Percentiles rank a stretch among this genome's conserved stretches.
These are phyloP conservation scores for Coreoperca whiteheadi DNA, from an alignment of 2,113 vertebrate genomes.

Conservation along the genomic window DNA sequence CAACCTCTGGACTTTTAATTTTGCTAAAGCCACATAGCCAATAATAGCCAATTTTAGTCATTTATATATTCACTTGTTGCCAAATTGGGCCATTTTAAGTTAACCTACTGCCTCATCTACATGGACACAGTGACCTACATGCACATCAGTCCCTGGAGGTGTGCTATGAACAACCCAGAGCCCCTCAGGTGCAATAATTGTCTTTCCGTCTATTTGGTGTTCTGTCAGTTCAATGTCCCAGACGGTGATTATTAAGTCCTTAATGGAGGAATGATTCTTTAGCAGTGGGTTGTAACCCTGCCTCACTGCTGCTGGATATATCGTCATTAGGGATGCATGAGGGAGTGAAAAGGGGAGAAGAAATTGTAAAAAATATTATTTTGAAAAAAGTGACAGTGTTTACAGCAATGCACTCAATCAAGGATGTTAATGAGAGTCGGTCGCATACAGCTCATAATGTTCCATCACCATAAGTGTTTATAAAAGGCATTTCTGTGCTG, in stretches of 20 bases:
- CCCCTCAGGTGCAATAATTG: constrained; percentile 3
- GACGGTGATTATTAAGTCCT: constrained; percentile 41
- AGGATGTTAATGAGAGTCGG: neutral
- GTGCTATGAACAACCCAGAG: neutral
- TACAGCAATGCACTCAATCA: neutral
- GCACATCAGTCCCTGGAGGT: constrained; percentile 20
- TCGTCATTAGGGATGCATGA: neutral
- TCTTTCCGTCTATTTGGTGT: constrained; percentile 14
- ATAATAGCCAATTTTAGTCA: neutral
- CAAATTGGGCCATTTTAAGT: constrained; percentile 5
- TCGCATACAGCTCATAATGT: neutral
- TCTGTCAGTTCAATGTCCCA: constrained; percentile 26
- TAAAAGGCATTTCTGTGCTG: neutral
- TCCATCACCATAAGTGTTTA: neutral
- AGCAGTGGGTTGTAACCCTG: constrained; percentile 25
- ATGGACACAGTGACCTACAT: constrained; percentile 11
- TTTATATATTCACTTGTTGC: neutral
- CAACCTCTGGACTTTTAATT: neutral
- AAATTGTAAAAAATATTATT: constrained; percentile 8
- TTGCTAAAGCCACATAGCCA: neutral
- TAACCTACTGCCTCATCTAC: constrained; percentile 2
- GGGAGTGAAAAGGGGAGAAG: neutral
- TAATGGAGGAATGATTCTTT: constrained; percentile 42
- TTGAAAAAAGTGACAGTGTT: neutral
- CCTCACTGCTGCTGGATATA: constrained; percentile 43